Evolutionary conservation across 2,113 vertebrate species (phyloP), one percentile per base, ranked within the genome.

Genomic region (Halichoerus grypus): DNA sequence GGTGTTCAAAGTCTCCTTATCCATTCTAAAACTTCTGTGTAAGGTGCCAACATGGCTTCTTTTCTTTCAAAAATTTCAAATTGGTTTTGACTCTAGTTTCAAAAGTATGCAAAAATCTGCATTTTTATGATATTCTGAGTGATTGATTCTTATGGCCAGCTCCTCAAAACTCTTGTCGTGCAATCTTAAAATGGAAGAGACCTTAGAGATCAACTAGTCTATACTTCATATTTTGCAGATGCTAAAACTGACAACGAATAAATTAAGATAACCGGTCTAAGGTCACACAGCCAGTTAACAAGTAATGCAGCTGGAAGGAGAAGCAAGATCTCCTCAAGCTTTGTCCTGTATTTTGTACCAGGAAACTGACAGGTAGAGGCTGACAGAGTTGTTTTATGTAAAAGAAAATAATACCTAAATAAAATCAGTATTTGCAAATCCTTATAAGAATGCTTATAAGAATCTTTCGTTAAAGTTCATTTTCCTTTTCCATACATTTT

Each of bases 391-490:
- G 10, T 85, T 33, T 93, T 19, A 76, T 22, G 67, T 18, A 82
- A 91, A 95, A 91, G 55, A 59, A 80, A 93, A 79, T 19, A 46
- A 26, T 71, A 61, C 9, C 42, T 88, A 59, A 74, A 63, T 61
- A 71, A 59, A 81, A 57, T 59, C 24, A 19, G 18, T 88, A 33
- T 86, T 93, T 93, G 33, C 86, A 94, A 87, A 93, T n/a, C 26
- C 12, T 57, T 59, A 24, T 61, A 74, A 46, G 42, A 85, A 93
- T n/a, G 33, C 9, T 57, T 59, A 24, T 69, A 74, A 46, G 42
- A 85, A 49, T 90, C 21, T 63, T 89, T 53, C 14, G 0, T 72
- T 36, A 91, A 95, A 82, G 28, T 46, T 91, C 28, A 72, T 28
- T 51, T 82, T 28, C 28, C 82, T 91, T 69, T 69, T 69, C 33